Percentiles rank a stretch among this genome's conserved stretches.
phyloP scores from a whole-genome alignment of 2,797 vertebrate species.

The Dallia pectoralis region DNA sequence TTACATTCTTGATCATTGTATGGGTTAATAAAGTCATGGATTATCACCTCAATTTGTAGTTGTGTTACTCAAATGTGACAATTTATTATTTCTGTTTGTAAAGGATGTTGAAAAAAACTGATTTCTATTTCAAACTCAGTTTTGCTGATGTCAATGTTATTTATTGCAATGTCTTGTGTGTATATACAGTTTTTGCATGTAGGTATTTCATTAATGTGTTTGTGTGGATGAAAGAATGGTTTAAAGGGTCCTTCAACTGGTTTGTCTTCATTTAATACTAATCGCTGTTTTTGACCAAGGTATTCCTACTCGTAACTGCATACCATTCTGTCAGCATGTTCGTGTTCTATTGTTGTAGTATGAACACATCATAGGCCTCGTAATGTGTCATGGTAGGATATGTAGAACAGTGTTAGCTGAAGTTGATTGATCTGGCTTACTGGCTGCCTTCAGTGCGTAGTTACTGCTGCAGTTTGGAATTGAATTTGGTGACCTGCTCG shows the following conservation, averaged over 20 bases:
- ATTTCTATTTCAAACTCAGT: not conserved
- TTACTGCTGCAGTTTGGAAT: too few species aligned
- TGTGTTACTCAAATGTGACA: not conserved
- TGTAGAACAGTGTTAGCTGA: not conserved
- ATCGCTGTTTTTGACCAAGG: conserved; percentile 32
- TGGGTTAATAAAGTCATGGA: not conserved
- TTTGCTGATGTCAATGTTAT: not conserved
- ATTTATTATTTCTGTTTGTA: not conserved
- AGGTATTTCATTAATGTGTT: not conserved
- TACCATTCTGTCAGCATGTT: not conserved
- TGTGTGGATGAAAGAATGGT: not conserved
- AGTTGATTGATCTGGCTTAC: not conserved
- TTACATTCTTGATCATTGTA: not conserved
- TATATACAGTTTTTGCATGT: not conserved
- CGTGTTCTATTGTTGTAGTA: not conserved
- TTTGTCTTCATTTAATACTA: conserved; percentile 31
- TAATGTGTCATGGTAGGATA: not conserved
- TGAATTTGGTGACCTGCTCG: too few species aligned
- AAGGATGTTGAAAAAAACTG: not conserved
- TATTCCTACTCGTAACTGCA: conserved; percentile 27
- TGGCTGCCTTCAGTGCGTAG: too few species aligned
- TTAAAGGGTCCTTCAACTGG: conserved; percentile 36
- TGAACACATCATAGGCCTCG: not conserved
- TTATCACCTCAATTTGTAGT: not conserved
- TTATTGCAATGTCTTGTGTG: not conserved